Base-by-base conservation (phyloP, 2,113 vertebrate genomes). In the Strix uralensis region DNA sequence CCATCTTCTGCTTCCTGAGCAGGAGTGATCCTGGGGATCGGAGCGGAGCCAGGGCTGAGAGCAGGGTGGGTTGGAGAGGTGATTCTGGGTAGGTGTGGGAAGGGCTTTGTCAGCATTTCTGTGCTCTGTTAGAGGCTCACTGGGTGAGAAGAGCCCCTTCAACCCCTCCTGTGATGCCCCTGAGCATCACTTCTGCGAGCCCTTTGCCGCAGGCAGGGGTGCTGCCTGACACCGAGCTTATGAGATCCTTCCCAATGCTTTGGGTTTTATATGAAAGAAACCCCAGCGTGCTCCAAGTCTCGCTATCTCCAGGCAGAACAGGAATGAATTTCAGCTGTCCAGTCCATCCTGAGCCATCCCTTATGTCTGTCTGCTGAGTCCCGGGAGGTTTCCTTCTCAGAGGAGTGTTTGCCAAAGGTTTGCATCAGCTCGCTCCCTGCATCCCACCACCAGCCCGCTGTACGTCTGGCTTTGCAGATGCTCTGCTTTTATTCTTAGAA, bases 401-500 rank as follows among this genome's bases (percentile, higher is more conserved):
- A 75, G 83, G 69, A 91, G 57, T 9, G 49, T 88, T 93, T 97
- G 95, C 80, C 86, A 59, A 88, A 84, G 91, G 77, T 95, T 95
- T 89, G 84, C 86, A 79, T 74, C 81, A 85, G 84, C 49, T 51
- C 93, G 15, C 61, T 55, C 79, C 61, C 63, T 32, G 71, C 87
- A 84, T 93, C 90, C 85, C 93, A 92, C 90, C 75, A 73, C 71
- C 93, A 94, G 91, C 85, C 67, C 71, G 6, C 44, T 47, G 70
- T 61, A 77, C 71, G 79, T 90, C 96, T 96, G 96, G 54, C 85
- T 95, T 93, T 95, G 94, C 92, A 96, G 93, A 95, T 95, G 94
- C 93, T 96, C 81, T 1, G 10, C 61, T 94, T 96, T 95, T 96
- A 90, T 96, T 96, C 96, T 96, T 96, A 95, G 92, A 92, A 96